These are phyloP conservation scores for Pollicipes pollicipes DNA, from an alignment of 1,140 invertebrate genomes.

Conservation along the genomic window DNA sequence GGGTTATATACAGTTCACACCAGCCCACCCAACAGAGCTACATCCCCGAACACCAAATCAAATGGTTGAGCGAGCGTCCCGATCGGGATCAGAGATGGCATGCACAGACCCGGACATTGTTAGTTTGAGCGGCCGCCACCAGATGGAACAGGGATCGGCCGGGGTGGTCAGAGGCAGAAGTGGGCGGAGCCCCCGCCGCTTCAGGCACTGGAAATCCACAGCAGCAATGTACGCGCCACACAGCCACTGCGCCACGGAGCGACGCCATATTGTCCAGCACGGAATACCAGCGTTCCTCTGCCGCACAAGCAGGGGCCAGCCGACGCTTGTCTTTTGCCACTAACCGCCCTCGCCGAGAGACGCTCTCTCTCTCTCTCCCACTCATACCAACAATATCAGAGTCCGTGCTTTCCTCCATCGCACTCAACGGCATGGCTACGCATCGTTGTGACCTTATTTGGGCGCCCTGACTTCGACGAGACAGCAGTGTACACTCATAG, in stretches of 20 bases:
- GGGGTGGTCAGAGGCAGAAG: too few relatives aligned
- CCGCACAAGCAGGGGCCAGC: not conserved
- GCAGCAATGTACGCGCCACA: not conserved
- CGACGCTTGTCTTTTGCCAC: not conserved
- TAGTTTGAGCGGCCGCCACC: not conserved
- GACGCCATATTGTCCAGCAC: not conserved
- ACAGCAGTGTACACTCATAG: not conserved
- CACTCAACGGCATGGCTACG: not conserved
- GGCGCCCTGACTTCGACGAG: slow-evolving; percentile 1
- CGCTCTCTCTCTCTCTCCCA: too few relatives aligned
- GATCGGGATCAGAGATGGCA: not conserved
- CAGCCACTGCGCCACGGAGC: not conserved
- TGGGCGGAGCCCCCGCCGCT: too few relatives aligned
- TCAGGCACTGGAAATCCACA: too few relatives aligned
- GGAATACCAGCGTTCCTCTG: too few relatives aligned
- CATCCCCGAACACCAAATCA: not conserved
- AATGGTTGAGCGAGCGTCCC: not conserved
- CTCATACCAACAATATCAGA: not conserved
- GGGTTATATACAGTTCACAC: not conserved
- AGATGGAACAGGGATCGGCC: not conserved
- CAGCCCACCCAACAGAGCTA: not conserved
- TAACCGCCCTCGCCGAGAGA: not conserved
- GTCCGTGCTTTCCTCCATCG: not conserved
- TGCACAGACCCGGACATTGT: not conserved
- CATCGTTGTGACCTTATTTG: not conserved